These are phyloP conservation scores for Tursiops truncatus DNA, from an alignment of 2,113 vertebrate species.

Conservation along the genomic window DNA sequence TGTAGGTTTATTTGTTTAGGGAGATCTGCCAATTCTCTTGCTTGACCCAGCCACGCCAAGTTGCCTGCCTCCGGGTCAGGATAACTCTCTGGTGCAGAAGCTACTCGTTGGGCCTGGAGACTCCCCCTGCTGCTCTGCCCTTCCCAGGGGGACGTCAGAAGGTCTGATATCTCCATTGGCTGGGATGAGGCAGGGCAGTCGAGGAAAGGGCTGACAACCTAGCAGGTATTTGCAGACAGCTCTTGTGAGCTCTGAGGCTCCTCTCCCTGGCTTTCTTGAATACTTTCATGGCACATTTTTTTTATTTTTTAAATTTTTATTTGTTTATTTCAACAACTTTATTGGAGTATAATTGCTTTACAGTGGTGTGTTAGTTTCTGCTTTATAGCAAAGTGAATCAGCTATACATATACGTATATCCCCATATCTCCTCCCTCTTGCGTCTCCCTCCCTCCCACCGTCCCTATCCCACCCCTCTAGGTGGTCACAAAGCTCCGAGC, in stretches of 20 bases:
- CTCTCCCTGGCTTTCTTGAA: background rate
- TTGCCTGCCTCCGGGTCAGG: constrained; percentile 4
- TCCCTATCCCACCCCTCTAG: too few relatives aligned
- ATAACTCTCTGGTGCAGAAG: constrained; percentile 56
- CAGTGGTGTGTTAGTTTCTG: too few relatives aligned
- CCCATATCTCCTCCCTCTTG: too few relatives aligned
- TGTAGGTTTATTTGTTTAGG: constrained; percentile 65
- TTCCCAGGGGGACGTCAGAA: background rate
- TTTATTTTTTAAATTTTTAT: background rate
- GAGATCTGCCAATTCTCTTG: background rate
- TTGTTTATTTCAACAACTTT: too few relatives aligned
- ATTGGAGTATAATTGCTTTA: too few relatives aligned
- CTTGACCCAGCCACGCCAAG: background rate
- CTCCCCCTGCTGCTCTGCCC: background rate
- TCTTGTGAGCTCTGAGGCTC: background rate
- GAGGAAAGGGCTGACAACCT: background rate
- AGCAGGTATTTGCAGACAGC: background rate
- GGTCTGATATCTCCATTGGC: background rate
- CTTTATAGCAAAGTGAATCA: too few relatives aligned
- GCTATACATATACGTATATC: too few relatives aligned
- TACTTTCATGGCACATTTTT: background rate
- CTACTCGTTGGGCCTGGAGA: background rate
- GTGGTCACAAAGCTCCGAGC: too few relatives aligned
- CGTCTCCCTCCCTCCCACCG: too few relatives aligned
- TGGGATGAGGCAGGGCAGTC: background rate